Evolutionary conservation across 2,888 invertebrate genomes (phyloP).

Genomic region (Andrena praecox): DNA sequence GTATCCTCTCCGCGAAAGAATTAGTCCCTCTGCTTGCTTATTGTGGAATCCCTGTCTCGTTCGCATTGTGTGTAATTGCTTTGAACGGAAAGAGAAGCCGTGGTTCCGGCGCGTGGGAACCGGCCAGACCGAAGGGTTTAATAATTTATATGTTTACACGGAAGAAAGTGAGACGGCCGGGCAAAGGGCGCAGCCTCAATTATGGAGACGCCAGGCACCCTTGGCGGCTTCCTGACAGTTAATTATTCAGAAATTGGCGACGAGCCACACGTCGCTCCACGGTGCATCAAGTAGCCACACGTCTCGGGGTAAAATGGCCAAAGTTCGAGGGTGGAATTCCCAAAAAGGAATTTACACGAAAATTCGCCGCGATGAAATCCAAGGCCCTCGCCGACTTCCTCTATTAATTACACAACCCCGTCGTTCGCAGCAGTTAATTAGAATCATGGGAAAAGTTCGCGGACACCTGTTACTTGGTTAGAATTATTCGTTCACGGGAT

Average conservation of each 20-base stretch:
- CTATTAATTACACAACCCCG: slow-evolving; percentile 65
- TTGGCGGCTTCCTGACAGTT: slow-evolving; percentile 45
- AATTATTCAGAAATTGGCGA: slow-evolving; percentile 66
- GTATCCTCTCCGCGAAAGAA: background rate
- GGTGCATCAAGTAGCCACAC: slow-evolving; percentile 9
- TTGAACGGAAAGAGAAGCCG: background rate
- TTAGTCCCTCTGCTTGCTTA: background rate
- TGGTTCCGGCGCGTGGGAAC: background rate
- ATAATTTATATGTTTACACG: slow-evolving; percentile 47
- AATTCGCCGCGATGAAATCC: slow-evolving; percentile 53
- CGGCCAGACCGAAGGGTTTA: slow-evolving; percentile 18
- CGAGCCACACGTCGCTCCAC: slow-evolving; percentile 38
- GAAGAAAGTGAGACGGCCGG: slow-evolving; percentile 24
- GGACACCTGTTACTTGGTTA: slow-evolving; percentile 68
- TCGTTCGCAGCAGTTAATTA: slow-evolving; percentile 61
- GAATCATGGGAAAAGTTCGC: slow-evolving; percentile 63
- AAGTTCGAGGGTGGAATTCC: slow-evolving; percentile 53
- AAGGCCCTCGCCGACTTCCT: slow-evolving; percentile 46
- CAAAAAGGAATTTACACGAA: slow-evolving; percentile 54
- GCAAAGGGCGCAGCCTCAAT: slow-evolving; percentile 49
- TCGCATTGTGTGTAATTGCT: slow-evolving; percentile 9
- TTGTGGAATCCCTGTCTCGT: background rate
- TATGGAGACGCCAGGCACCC: slow-evolving; percentile 35
- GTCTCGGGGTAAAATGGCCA: slow-evolving; percentile 23
- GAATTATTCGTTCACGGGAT: slow-evolving; percentile 57